Evolutionary conservation across 2,888 invertebrate genomes (phyloP).

Genomic region (Oxyteleia sp.): DNA sequence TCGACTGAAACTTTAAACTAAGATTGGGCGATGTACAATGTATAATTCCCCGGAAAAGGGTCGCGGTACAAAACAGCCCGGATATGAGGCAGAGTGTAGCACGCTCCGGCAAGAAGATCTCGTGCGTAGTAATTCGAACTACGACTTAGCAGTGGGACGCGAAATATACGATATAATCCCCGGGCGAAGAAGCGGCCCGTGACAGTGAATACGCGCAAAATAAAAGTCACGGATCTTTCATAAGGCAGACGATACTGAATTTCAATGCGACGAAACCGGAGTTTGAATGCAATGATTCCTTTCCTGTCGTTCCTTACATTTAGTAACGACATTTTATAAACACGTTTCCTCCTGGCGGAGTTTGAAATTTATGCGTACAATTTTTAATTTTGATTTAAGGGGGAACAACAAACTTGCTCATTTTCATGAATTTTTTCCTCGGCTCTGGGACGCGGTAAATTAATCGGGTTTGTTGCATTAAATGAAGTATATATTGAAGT

Average conservation of each 20-base stretch:
- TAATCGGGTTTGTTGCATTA: too few relatives aligned
- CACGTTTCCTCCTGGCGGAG: too few relatives aligned
- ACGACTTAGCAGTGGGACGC: conserved; percentile 63
- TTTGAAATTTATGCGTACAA: too few relatives aligned
- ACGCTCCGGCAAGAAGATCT: conserved; percentile 50
- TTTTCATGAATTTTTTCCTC: too few relatives aligned
- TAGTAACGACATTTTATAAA: conserved; percentile 2
- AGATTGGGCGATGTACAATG: conserved; percentile 42
- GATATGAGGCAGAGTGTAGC: conserved; percentile 56
- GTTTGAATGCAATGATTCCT: conserved; percentile 14
- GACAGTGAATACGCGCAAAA: conserved; percentile 67
- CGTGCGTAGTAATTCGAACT: conserved; percentile 68
- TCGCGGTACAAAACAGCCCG: conserved; percentile 39
- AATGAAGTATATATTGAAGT: too few relatives aligned
- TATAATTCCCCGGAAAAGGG: conserved; percentile 62
- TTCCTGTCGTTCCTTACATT: conserved; percentile 7
- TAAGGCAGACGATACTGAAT: conserved; percentile 5
- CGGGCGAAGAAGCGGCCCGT: conserved; percentile 54
- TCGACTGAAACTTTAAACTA: conserved; percentile 50
- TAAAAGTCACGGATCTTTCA: conserved; percentile 41
- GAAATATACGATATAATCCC: conserved; percentile 59
- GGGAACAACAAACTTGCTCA: too few relatives aligned
- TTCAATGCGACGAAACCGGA: conserved; percentile 23
- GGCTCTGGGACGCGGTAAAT: too few relatives aligned
- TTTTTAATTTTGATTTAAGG: too few relatives aligned